These are phyloP conservation scores for Atrina japonica DNA, from an alignment of 2,888 invertebrate species.

Conservation along the genomic window DNA sequence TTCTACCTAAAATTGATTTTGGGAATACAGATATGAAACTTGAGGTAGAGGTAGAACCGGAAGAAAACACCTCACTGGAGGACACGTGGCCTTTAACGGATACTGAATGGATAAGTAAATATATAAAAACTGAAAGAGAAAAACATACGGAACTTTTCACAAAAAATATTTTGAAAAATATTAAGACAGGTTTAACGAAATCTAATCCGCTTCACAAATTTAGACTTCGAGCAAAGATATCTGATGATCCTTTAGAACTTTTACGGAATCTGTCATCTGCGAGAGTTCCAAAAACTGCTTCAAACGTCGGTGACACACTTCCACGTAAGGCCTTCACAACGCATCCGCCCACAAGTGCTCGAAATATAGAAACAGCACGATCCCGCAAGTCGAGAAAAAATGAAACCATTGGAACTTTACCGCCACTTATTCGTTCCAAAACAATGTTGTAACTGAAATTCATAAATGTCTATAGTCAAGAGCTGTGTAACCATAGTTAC, in stretches of 20 bases:
- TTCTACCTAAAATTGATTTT: constrained; percentile 30
- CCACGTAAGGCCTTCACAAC: neutral
- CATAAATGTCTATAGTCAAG: too few relatives aligned
- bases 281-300: neutral
- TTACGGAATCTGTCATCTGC: constrained; percentile 23
- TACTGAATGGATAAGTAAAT: constrained; percentile 30
- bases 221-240: constrained; percentile 30
- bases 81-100: constrained; percentile 37
- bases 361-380: neutral
- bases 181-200: constrained; percentile 29
- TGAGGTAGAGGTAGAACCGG: constrained; percentile 10
- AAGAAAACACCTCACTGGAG: constrained; percentile 17
- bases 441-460: constrained; percentile 27
- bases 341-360: neutral
- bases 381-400: neutral
- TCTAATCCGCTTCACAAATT: constrained; percentile 34
- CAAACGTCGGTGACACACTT: neutral
- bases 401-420: constrained; percentile 1
- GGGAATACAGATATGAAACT: constrained; percentile 24
- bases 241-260: constrained; percentile 36
- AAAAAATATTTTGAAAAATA: constrained; percentile 43
- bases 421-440: constrained; percentile 22
- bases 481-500: too few relatives aligned
- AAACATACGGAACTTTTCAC: constrained; percentile 37
- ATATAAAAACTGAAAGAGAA: constrained; percentile 33